Evolutionary conservation across 2,888 invertebrate species (phyloP), one percentile per base, ranked within the genome.

Genomic region (Nephrotoma guestfalica): DNA sequence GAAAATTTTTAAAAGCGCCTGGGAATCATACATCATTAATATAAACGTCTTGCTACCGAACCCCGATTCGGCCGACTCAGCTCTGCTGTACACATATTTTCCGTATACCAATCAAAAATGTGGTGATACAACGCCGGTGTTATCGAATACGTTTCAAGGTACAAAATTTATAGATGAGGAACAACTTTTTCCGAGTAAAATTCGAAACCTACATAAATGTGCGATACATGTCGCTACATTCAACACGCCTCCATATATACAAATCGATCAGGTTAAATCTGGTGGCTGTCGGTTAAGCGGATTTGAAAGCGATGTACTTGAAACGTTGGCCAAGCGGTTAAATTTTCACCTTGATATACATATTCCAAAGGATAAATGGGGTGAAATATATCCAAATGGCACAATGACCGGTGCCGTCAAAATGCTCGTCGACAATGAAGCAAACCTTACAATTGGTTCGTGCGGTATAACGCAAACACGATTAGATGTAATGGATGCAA

Each of bases 61-160:
- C 5, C 45, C 51, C 30, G 51, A 57, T 6, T 15, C 11, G 11
- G 11, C 83, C 4, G 11, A 43, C 41, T 15, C 6, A 30, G 15
- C 41, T 9, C 3, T 47, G 0, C 30, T 88, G 15, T 88, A 87
- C 83, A 87, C 88, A 13, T 88, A 87, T 83, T 88, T 86, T 47
- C 88, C 88, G 18, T 88, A 87, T 5, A 4, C 40, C 15, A 5
- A 30, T 30, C 18, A 86, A 86, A 30, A 71, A 13, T 88, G 88
- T 83, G 86, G 87, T 41, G 41, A 47, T 86, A 86, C 86, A 9
- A 40, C 41, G 42, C 87, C 88, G 0, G 30, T 71, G 9, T 6
- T 71, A 30, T 30, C 30, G 6, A 18, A 57, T 87, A 15, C 40
- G 86, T 47, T 86, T 86, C 13, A 3, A 6, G 51, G 5, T 11